Percentiles rank a stretch among this genome's conserved stretches.
Evolutionary conservation across 2,113 vertebrate genomes (phyloP).

Genomic region (Plectropomus leopardus): DNA sequence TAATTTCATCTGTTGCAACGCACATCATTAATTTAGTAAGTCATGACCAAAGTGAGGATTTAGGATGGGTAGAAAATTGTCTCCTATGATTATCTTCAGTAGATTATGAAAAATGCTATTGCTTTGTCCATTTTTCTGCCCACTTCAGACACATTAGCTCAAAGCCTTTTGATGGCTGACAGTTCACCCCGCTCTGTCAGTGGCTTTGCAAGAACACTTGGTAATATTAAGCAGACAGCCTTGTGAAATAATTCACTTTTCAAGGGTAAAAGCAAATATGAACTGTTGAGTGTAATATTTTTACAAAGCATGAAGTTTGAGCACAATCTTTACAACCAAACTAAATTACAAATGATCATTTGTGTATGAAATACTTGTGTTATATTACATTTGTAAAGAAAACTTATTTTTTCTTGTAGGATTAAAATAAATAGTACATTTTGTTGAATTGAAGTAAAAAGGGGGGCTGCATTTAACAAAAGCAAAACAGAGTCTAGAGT

Average conservation of each 20-base stretch:
- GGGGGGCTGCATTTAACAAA: no score
- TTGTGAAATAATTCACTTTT: conserved; percentile 1
- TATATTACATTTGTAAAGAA: no score
- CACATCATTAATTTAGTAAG: conserved; percentile 5
- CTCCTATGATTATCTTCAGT: background rate
- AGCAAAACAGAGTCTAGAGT: no score
- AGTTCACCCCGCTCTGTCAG: background rate
- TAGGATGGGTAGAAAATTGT: background rate
- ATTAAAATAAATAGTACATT: no score
- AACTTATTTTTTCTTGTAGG: no score
- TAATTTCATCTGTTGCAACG: conserved; percentile 8
- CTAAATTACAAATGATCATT: no score
- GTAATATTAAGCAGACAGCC: background rate
- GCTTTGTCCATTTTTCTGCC: conserved; percentile 1
- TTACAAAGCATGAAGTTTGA: background rate
- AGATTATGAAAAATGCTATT: background rate
- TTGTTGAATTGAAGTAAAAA: no score
- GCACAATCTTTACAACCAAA: background rate
- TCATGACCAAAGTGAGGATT: conserved; percentile 2
- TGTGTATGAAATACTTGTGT: no score
- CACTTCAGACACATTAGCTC: conserved; percentile 1
- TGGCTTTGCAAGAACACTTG: background rate
- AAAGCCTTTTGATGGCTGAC: background rate
- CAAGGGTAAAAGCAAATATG: conserved; percentile 1
- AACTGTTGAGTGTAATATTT: background rate